Evolutionary conservation across 2,113 vertebrate genomes (phyloP).

Genomic region (Neoarius graeffei): DNA sequence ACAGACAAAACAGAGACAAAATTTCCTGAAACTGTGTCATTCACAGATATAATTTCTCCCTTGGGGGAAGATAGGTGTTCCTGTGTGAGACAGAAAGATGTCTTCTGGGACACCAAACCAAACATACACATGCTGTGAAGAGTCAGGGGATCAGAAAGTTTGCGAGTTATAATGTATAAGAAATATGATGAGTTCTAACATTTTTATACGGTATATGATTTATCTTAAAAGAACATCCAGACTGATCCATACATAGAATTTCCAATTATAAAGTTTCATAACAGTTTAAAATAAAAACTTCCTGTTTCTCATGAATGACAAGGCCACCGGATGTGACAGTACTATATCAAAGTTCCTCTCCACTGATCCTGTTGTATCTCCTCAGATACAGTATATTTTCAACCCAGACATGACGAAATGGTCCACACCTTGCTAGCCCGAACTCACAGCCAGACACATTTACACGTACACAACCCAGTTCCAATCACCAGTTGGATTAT

Average conservation of each 20-base stretch:
- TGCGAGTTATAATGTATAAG: conserved; percentile 4
- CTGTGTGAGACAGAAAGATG: conserved; percentile 70
- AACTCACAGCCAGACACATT: conserved; percentile 23
- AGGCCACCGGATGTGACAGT: conserved; percentile 6
- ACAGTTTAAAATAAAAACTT: background rate
- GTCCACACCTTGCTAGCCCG: conserved; percentile 4
- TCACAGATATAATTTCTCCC: conserved; percentile 63
- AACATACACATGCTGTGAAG: conserved; percentile 50
- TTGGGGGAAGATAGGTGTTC: conserved; percentile 65
- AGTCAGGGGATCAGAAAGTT: conserved; percentile 50
- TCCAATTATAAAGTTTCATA: background rate
- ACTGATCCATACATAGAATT: background rate
- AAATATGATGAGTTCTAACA: background rate
- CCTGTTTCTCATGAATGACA: conserved; percentile 24
- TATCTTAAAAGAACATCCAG: background rate
- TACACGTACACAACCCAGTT: conserved; percentile 16
- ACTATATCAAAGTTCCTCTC: background rate
- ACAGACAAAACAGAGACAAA: conserved; percentile 54
- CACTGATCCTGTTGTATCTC: conserved; percentile 5
- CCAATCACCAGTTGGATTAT: conserved; percentile 41
- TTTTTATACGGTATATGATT: background rate
- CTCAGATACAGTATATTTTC: conserved; percentile 7
- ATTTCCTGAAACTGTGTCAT: conserved; percentile 63
- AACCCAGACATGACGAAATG: conserved; percentile 56
- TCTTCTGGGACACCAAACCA: conserved; percentile 65